phyloP scores from a whole-genome alignment of 2,797 vertebrate species.

The Acridotheres tristis region DNA sequence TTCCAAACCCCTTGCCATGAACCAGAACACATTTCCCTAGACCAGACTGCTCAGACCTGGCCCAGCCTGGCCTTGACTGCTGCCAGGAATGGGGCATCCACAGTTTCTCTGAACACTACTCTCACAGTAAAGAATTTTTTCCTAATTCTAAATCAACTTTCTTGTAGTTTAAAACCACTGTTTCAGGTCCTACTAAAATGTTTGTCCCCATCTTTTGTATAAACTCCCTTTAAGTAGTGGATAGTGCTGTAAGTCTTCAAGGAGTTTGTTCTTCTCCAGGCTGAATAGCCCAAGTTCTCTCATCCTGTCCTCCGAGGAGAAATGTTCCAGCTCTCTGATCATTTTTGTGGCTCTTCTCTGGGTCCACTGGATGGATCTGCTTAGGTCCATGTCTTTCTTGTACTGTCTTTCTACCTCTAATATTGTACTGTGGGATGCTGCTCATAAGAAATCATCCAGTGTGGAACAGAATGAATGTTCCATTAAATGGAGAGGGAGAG shows the following conservation, averaged over 20 bases:
- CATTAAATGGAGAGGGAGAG: background rate
- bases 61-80: background rate
- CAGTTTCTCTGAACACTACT: background rate
- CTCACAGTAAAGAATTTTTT: background rate
- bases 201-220: background rate
- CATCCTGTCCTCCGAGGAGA: background rate
- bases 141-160: background rate
- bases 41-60: background rate
- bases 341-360: background rate
- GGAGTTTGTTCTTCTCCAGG: background rate
- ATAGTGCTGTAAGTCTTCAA: accelerated
- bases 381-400: background rate
- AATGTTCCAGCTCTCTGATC: background rate
- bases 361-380: background rate
- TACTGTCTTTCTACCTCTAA: background rate
- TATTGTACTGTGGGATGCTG: background rate
- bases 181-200: background rate
- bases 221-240: background rate
- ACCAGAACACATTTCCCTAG: background rate
- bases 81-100: background rate
- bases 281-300: background rate
- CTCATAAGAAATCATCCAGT: background rate
- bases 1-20: accelerated
- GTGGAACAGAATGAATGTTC: background rate
- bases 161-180: background rate